Conservation (phyloP, 1,140 invertebrate species). For the Pristionchus pacificus region DNA sequence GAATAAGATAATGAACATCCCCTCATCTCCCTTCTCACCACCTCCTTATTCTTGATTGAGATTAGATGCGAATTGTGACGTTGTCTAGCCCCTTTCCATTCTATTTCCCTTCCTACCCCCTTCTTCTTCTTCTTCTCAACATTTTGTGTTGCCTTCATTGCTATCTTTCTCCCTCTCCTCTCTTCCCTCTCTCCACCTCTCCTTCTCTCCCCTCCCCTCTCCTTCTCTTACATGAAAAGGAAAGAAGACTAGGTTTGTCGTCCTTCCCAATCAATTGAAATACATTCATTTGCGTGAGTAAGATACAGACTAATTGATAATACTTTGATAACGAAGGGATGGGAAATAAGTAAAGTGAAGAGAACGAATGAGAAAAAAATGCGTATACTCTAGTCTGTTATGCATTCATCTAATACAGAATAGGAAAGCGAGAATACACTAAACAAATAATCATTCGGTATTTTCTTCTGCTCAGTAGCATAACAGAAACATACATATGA, state of each 20-base stretch:
- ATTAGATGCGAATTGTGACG: too few species aligned
- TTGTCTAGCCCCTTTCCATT: not conserved
- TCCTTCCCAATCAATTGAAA: too few species aligned
- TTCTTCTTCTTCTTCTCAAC: not conserved
- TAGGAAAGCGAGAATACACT: too few species aligned
- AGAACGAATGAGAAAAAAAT: not conserved
- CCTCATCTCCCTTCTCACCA: not conserved
- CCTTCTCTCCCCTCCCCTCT: not conserved
- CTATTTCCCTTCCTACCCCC: not conserved
- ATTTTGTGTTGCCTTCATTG: not conserved
- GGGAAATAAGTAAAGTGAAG: not conserved
- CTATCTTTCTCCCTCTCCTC: not conserved
- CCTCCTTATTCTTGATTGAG: too few species aligned
- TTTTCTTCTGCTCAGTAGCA: too few species aligned
- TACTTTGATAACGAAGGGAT: not conserved
- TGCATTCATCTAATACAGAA: too few species aligned
- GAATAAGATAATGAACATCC: not conserved
- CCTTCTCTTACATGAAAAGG: not conserved
- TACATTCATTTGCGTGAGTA: too few species aligned
- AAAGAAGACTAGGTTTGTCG: not conserved
- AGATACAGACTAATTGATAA: too few species aligned
- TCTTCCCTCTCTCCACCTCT: not conserved
- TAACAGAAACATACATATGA: not conserved
- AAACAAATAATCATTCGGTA: too few species aligned
- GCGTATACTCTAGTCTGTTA: too few species aligned